These are phyloP conservation scores for Glomeris maerens DNA, from an alignment of 1,140 invertebrate genomes.

Conservation along the genomic window DNA sequence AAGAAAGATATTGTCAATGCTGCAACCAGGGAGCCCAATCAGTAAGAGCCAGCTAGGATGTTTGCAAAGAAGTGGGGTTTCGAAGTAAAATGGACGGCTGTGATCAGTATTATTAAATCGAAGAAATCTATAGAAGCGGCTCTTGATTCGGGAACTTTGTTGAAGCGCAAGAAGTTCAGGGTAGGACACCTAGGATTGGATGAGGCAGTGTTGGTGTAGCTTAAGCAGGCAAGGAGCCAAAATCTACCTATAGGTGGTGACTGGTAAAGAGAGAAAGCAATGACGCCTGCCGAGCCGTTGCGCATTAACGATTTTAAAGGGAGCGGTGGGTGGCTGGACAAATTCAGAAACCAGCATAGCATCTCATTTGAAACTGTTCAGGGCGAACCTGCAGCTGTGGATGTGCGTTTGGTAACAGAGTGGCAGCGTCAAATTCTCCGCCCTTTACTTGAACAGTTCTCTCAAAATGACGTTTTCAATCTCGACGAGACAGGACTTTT, in stretches of 20 bases:
- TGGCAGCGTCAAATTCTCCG: conserved; percentile 7
- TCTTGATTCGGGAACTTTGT: no score
- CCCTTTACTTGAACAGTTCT: conserved; percentile 22
- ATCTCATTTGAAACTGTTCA: conserved; percentile 16
- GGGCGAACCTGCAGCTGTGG: conserved; percentile 9
- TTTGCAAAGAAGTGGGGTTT: no score
- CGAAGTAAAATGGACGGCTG: no score
- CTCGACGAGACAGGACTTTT: conserved; percentile 18
- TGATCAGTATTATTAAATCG: no score
- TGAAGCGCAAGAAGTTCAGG: no score
- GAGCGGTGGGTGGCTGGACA: conserved; percentile 20
- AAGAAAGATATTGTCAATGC: no score
- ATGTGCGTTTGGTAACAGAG: neutral
- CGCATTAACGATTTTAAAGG: conserved; percentile 21
- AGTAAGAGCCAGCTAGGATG: no score
- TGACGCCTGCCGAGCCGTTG: conserved; percentile 19
- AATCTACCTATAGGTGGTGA: conserved; percentile 15
- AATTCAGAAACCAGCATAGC: conserved; percentile 20
- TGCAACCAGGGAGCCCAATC: no score
- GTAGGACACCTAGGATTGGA: no score
- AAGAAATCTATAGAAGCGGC: no score
- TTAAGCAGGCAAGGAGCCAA: no score
- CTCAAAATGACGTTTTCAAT: conserved; percentile 20
- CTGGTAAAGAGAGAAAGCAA: conserved; percentile 19
- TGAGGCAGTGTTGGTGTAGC: no score